Conservation (phyloP, 2,113 vertebrate genomes). For the Xenotilapia leptura region DNA sequence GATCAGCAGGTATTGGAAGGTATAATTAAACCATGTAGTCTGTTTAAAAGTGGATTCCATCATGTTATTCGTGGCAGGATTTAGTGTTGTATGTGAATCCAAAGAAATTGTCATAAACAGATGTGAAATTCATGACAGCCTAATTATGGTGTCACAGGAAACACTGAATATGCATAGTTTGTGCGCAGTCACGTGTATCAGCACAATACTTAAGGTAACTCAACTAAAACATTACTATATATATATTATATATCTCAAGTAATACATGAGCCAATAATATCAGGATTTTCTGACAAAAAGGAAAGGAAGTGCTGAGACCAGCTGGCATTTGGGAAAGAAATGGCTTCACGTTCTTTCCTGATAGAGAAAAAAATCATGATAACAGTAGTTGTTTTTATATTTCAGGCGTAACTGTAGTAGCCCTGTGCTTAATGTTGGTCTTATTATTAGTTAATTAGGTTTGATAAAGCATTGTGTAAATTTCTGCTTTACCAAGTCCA, state of each 20-base stretch:
- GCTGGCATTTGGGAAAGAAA: background rate
- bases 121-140: background rate
- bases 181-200: background rate
- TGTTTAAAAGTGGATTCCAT: background rate
- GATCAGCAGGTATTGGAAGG: background rate
- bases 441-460: background rate
- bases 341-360: background rate
- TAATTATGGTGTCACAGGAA: background rate
- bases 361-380: background rate
- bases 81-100: background rate
- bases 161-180: background rate
- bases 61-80: background rate
- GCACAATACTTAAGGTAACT: background rate
- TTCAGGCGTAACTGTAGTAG: background rate
- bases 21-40: slow-evolving; percentile 17
- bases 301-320: background rate
- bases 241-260: background rate
- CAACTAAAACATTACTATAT: background rate
- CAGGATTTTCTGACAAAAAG: background rate
- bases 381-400: background rate
- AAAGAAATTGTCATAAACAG: background rate
- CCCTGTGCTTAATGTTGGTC: too few species aligned
- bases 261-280: background rate
- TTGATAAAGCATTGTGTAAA: background rate
- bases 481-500: background rate